Evolutionary conservation across 1,140 invertebrate species (phyloP), one percentile per base, ranked within the genome.

Genomic region (Trichogramma pretiosum): DNA sequence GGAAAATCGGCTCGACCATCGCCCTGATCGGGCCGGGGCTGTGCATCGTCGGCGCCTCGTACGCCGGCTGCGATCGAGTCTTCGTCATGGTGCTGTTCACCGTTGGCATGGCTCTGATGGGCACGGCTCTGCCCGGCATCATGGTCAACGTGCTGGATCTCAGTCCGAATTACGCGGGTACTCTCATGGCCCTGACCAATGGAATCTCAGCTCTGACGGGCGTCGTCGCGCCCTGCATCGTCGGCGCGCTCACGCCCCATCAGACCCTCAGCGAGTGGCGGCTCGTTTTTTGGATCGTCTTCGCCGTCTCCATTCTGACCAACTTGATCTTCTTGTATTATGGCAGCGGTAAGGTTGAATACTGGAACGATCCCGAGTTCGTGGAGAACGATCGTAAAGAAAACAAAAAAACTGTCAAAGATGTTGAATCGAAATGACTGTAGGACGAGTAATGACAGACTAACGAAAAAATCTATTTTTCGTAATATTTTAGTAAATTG

Each of bases 221-320:
- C 33, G 84, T 85, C 53, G 65, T 84, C 17, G 81, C 80, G 28
- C 78, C 78, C 5, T 59, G 61, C 17, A 58, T 79, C 34, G 75
- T 76, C 18, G 74, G 75, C 9, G 56, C 55, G 14, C 56, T 81
- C 21, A 75, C 77, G 4, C 53, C 44, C 1, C 18, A 61, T 9
- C 79, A 82, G 57, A 79, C 78, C 2, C 58, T 84, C n/a, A 65
- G 70, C 7, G 78, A 89, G 68, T 93, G 89, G 89, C 74, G 84
- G 48, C 61, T 77, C 2, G 86, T 92, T 3, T 92, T 92, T 60
- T 92, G 85, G 81, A 83, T 91, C 49, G 77, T 83, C 0, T 76
- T 87, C 32, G 81, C 59, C 0, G 77, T 90, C 1, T 87, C 89
- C 50, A 64, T 80, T 3, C 57, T 81, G 11, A 87, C 87, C 0